Evolutionary conservation across 2,888 invertebrate genomes (phyloP).

Genomic region (Torymus auratus): DNA sequence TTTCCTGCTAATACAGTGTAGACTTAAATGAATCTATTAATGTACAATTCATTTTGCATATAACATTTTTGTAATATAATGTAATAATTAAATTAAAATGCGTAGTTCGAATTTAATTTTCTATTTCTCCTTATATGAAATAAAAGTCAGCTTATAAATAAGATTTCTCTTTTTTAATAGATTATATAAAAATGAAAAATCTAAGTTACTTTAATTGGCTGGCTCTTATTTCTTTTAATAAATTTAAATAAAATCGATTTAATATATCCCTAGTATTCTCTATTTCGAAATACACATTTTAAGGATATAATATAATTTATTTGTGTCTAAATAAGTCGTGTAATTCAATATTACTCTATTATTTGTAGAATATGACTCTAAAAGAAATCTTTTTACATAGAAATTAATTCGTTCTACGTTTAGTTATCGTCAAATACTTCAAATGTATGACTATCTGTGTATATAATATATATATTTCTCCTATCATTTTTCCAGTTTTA

Average conservation of each 20-base stretch:
- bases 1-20: conserved; percentile 27
- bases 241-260: conserved; percentile 15
- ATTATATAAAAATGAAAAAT: conserved; percentile 27
- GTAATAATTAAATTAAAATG: conserved; percentile 47
- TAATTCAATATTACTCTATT: conserved; percentile 31
- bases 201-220: background rate
- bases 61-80: conserved; percentile 40
- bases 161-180: conserved; percentile 23
- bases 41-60: conserved; percentile 45
- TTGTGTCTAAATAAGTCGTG: conserved; percentile 27
- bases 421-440: conserved; percentile 35
- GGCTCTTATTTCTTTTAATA: conserved; percentile 23
- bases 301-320: conserved; percentile 49
- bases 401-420: conserved; percentile 38
- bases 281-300: conserved; percentile 44
- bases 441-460: conserved; percentile 43
- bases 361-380: conserved; percentile 32
- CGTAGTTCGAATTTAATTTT: conserved; percentile 22
- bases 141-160: conserved; percentile 24
- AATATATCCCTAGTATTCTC: conserved; percentile 9
- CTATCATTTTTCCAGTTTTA: conserved; percentile 25
- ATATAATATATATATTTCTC: conserved; percentile 24
- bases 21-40: conserved; percentile 38
- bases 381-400: conserved; percentile 48
- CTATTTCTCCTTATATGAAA: conserved; percentile 23